phyloP scores from a whole-genome alignment of 2,113 vertebrate species.

The Dasyurus viverrinus region DNA sequence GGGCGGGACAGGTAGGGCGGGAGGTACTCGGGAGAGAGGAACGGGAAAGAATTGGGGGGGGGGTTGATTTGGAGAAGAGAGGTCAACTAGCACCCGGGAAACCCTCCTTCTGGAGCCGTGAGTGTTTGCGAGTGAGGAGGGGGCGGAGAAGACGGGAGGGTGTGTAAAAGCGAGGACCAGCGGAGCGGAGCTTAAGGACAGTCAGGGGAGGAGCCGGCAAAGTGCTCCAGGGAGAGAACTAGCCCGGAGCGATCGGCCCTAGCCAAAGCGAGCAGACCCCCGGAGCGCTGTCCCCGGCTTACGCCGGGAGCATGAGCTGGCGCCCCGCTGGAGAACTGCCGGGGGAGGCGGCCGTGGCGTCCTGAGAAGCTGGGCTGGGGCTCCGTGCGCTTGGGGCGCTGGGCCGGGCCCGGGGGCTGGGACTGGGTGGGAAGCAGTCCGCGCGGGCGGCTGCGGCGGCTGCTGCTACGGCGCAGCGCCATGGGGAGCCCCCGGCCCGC shows the following conservation, averaged over 20 bases:
- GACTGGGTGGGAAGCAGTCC: constrained; percentile 21
- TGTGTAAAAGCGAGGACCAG: constrained; percentile 44
- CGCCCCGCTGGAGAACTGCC: constrained; percentile 17
- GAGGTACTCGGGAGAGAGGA: accelerated
- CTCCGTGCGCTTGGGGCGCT: constrained; percentile 7
- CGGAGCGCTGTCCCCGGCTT: not conserved
- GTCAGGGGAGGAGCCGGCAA: constrained; percentile 45
- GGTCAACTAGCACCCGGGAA: not conserved
- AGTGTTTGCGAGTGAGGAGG: not conserved
- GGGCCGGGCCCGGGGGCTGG: constrained; percentile 28
- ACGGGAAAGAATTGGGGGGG: not conserved
- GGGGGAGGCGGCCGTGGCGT: constrained; percentile 16
- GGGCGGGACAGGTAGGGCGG: constrained; percentile 68
- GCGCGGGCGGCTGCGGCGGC: not conserved
- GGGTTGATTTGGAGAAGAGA: accelerated
- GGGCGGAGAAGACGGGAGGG: not conserved
- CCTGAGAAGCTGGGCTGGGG: constrained; percentile 41
- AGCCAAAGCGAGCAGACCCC: not conserved
- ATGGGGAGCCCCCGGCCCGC: constrained; percentile 74
- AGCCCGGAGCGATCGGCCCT: not conserved
- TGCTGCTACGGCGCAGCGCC: constrained; percentile 23
- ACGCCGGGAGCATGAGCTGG: constrained; percentile 51
- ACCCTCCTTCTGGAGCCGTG: not conserved
- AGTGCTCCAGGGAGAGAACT: not conserved
- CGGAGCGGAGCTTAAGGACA: constrained; percentile 27